A percentile compares a stretch with the other conserved stretches of the same genome.
phyloP scores from a whole-genome alignment of 2,113 vertebrate genomes.

The Nymphicus hollandicus region DNA sequence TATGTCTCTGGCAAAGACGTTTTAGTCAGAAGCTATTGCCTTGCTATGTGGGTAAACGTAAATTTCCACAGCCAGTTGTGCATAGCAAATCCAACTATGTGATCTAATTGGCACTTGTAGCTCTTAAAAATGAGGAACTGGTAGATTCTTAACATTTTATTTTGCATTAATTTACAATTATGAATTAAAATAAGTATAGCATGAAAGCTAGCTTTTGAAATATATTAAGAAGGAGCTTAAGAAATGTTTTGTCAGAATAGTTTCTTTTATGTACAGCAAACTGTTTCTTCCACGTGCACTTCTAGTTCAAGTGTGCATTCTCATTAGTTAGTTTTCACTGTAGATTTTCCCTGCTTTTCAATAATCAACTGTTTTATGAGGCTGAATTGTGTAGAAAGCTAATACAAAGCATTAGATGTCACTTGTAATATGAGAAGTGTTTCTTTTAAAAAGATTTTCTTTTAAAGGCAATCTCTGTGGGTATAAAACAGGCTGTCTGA shows the following conservation, averaged over 20 bases:
- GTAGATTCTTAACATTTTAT: background rate
- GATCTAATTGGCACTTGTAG: fast-evolving
- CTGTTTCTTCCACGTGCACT: background rate
- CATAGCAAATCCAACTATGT: background rate
- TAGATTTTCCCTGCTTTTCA: background rate
- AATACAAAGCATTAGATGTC: background rate
- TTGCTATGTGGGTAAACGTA: background rate
- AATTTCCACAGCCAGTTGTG: background rate
- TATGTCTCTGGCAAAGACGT: background rate
- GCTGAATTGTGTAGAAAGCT: background rate
- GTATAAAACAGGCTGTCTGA: background rate
- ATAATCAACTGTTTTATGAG: background rate
- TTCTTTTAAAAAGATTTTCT: background rate
- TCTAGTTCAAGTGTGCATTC: background rate
- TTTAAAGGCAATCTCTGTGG: background rate
- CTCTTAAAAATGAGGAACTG: background rate
- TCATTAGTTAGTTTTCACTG: background rate
- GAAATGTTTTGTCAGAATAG: background rate
- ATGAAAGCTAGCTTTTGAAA: background rate
- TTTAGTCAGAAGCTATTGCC: background rate
- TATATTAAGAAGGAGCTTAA: background rate
- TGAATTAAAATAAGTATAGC: background rate
- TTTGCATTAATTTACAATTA: background rate
- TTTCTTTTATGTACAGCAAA: background rate
- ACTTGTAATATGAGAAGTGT: background rate